Base-by-base conservation (phyloP, 2,113 vertebrate species). In the Aegypius monachus region DNA sequence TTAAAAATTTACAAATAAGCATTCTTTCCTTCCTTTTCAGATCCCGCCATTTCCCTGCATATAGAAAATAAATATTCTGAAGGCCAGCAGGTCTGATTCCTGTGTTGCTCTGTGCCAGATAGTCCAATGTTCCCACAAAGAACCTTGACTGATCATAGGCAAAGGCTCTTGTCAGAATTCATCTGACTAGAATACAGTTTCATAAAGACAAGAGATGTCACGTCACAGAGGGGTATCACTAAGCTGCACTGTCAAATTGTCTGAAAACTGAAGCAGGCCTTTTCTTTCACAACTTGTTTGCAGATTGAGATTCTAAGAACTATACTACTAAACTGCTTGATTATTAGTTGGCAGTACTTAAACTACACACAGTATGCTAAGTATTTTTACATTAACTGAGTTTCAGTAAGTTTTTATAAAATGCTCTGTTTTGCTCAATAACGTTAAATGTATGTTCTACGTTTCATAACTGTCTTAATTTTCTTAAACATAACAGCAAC, bases 371-470 rank as follows among this genome's bases (percentile, higher is more conserved):
- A 93, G 81, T 95, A 95, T 94, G 94, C 67, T 93, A 98, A 97
- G 87, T 96, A 96, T 97, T 96, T 94, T 96, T 97, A 89, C 95
- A 97, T 96, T 96, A 98, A 95, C 95, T 97, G 95, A 97, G 94
- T 97, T 97, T 97, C 96, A 96, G 73, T 97, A 97, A 93, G 68
- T 96, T 98, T 97, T 96, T 96, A 97, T 96, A 95, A 97, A 98
- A 97, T 90, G 88, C 43, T 94, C 95, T 98, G 75, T 98, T 98
- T 95, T 98, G 90, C 93, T 97, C 95, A 97, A 79, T 96, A 97
- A 96, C 89, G 81, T 97, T 98, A 98, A 97, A 97, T 96, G 91
- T 96, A 97, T 81, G 72, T 96, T 98, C 88, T 96, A 81, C 95
- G 93, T 95, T 97, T 97, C 93, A 95, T 84, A 96, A 97, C 75